Evolutionary conservation across 2,113 vertebrate species (phyloP).

Genomic region (Nanger granti): DNA sequence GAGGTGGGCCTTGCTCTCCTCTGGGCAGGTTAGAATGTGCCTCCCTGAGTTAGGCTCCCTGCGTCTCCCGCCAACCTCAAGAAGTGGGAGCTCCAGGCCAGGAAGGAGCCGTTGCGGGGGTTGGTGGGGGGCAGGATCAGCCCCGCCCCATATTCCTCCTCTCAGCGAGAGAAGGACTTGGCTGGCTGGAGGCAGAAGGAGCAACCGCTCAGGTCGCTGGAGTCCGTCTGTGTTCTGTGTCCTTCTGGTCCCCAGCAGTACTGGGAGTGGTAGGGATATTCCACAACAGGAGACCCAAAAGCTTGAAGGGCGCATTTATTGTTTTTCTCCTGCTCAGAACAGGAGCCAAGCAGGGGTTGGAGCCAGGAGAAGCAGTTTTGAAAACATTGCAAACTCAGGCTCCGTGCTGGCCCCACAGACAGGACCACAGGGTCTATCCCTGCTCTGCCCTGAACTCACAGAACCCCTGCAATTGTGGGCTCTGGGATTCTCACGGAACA

Average conservation of each 20-base stretch:
- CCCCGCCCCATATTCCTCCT: background rate
- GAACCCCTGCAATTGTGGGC: fast-evolving
- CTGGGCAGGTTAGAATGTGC: background rate
- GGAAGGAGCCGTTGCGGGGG: fast-evolving
- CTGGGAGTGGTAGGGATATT: fast-evolving
- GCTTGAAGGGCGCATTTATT: background rate
- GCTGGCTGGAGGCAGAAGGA: background rate
- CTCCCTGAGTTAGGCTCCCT: conserved; percentile 34
- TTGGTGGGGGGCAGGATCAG: fast-evolving
- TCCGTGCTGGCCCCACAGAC: fast-evolving
- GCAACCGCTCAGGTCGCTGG: background rate
- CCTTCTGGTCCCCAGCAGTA: background rate
- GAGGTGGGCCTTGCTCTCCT: fast-evolving
- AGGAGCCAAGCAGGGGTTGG: background rate
- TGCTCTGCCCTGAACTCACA: background rate
- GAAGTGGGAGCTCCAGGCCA: background rate
- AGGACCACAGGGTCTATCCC: background rate
- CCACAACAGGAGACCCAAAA: fast-evolving
- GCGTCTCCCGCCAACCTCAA: background rate
- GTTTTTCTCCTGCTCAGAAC: background rate
- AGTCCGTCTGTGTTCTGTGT: background rate
- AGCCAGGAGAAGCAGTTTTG: background rate
- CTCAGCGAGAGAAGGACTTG: background rate
- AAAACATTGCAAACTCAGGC: background rate
- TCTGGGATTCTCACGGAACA: fast-evolving